Evolutionary conservation across 30 jellyfish, hydroid and myxozoan genomes (phyloP), one percentile per base, ranked within the genome.

Genomic region (Aurelia aurita complex sp. Pacific): DNA sequence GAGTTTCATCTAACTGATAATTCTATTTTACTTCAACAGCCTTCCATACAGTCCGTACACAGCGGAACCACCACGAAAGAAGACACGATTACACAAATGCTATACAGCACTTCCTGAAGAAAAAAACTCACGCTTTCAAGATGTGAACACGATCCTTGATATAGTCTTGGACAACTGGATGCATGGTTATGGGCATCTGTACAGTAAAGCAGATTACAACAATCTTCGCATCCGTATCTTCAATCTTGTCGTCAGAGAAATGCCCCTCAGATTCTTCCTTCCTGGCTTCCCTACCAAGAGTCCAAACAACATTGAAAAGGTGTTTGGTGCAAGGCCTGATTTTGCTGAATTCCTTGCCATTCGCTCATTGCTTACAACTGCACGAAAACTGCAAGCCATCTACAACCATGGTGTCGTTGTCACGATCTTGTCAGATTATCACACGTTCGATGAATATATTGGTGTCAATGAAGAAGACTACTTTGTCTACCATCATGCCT

Each of bases 201-300:
- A 75, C 74, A 55, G 33, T 6, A 46, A 46, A 46, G 11, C 57
- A 46, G 88, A 85, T 36, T 85, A 67, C 36, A 43, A 15, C 13
- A 11, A 46, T 10, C 88, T 85, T 32, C 19, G 46, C 10, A 68
- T 64, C 46, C 62, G 74, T 15, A 50, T 85, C 69, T 43, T 32
- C n/a, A n/a, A 62, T 18, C 57, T 74, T 5, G 81, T 53, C 38
- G 12, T 33, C 33, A 50, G 67, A 16, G 46, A 50, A 0, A 55
- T 65, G 54, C 83, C 88, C 13, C 63, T 85, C 10, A 63, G 40
- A 32, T 85, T 85, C 83, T 74, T 85, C 59, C 18, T 85, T 32
- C 94, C 94, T 29, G 94, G 83, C 32, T 85, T 85, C 69, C 94
- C 94, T 2, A n/a, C 69, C 70, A 85, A 85, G 55, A 85, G 94